phyloP scores from a whole-genome alignment of 2,113 vertebrate species.

The Ctenodactylus gundi region DNA sequence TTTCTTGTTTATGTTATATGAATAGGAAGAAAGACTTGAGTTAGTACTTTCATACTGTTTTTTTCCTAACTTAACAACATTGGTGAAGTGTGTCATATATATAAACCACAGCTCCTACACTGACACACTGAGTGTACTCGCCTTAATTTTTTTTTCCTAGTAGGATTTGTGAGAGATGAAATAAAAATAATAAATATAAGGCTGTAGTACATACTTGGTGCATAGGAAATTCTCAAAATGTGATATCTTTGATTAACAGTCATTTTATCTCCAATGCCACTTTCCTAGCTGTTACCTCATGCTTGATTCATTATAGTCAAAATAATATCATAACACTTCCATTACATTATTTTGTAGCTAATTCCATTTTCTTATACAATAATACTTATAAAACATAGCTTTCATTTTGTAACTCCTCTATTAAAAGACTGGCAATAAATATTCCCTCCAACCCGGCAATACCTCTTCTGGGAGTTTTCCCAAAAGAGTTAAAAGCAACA shows the following conservation, averaged over 20 bases:
- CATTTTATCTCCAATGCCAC: background rate
- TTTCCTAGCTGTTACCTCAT: background rate
- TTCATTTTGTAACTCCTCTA: background rate
- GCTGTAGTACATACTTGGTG: background rate
- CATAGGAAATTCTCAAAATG: constrained; percentile 10
- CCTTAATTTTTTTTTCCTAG: background rate
- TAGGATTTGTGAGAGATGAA: constrained; percentile 23
- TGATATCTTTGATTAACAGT: background rate
- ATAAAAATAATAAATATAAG: constrained; percentile 16
- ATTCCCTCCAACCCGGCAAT: no score
- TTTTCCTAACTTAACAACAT: background rate
- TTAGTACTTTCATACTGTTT: background rate
- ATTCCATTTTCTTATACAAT: background rate
- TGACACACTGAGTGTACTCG: background rate
- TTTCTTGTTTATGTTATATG: background rate
- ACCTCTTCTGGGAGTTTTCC: no score
- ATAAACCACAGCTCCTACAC: background rate
- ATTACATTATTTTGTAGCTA: background rate
- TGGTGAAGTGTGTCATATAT: background rate
- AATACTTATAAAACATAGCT: background rate
- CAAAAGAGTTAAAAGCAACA: no score
- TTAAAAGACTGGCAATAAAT: no score
- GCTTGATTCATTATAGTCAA: background rate
- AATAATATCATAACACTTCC: background rate
- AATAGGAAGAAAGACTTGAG: background rate